Base-by-base conservation (phyloP, 2,797 vertebrate genomes). In the Pelodytes ibericus region DNA sequence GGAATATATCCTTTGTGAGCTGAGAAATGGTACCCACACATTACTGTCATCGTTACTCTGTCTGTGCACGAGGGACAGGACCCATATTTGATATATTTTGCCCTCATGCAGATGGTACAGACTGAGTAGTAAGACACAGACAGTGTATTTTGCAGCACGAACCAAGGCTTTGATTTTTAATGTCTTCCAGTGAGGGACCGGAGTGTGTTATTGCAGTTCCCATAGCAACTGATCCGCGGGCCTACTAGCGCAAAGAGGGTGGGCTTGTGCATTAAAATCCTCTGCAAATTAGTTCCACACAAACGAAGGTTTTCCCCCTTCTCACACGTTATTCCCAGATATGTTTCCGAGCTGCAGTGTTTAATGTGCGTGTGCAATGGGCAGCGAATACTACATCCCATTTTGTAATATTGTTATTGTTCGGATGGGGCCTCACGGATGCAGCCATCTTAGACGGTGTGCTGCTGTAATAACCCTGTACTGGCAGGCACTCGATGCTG, bases 191-290 rank as follows among this genome's bases (percentile, higher is more conserved):
- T 49, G 25, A 60, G 16, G 1, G 27, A 13, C 5, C 16, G 2
- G 58, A 33, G 61, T 0, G 5, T 1, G 75, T 80, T 81, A 65
- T 63, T 82, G 81, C 81, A 56, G 82, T 88, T 86, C 84, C 87
- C 85, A 84, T 87, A 81, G 86, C 77, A 85, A 86, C 74, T 0
- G 71, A 72, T 24, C 31, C 33, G 26, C 56, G 30, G 29, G 72
- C 71, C 73, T 80, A 71, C 73, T 68, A 0, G 33, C 47, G n/a
- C n/a, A n/a, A n/a, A n/a, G n/a, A n/a, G 53, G 72, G 67, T 75
- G 53, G 63, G 58, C 7, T 26, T 72, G 5, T 0, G 68, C 79
- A 60, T 6, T 18, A 53, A 72, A 81, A 61, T 25, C 67, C n/a
- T 20, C 65, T 80, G 81, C 76, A 73, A 82, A 75, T 77, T 72